phyloP scores from a whole-genome alignment of 2,797 vertebrate species.

The Pangasius krempfi region DNA sequence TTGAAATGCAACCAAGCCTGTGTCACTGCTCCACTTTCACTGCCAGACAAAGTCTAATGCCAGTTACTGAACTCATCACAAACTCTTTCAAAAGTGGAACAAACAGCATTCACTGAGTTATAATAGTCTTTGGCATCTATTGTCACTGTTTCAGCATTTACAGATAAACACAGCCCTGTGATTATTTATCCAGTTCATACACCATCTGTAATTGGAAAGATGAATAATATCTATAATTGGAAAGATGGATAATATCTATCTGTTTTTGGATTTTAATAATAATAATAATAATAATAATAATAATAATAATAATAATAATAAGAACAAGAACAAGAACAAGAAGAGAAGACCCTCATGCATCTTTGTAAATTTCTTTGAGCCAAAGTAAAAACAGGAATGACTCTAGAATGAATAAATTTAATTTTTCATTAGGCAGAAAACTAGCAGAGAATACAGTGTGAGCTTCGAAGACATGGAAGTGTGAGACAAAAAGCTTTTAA shows the following conservation, averaged over 20 bases:
- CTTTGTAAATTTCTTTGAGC: slow-evolving; percentile 10
- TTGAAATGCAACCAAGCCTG: slow-evolving; percentile 59
- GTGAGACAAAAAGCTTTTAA: slow-evolving; percentile 56
- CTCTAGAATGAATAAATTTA: slow-evolving; percentile 46
- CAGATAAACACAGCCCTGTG: background rate
- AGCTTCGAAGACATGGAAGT: slow-evolving; percentile 37
- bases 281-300: background rate
- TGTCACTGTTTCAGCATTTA: slow-evolving; percentile 6
- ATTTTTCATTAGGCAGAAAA: slow-evolving; percentile 42
- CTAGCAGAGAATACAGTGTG: slow-evolving; percentile 37
- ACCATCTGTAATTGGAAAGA: background rate
- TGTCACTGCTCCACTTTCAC: slow-evolving; percentile 75
- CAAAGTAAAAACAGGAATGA: slow-evolving; percentile 22
- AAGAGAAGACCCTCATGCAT: background rate
- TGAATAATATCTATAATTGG: background rate
- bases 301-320: background rate
- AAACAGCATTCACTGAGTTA: background rate
- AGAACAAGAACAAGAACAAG: background rate
- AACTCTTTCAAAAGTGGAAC: slow-evolving; percentile 13
- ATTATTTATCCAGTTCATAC: background rate
- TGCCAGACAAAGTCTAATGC: slow-evolving; percentile 65
- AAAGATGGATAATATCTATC: background rate
- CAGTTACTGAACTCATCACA: slow-evolving; percentile 23
- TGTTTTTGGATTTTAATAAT: background rate
- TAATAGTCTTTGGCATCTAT: background rate